Evolutionary conservation across 2,113 vertebrate species (phyloP), one percentile per base, ranked within the genome.

Genomic region (Takifugu bimaculatus): DNA sequence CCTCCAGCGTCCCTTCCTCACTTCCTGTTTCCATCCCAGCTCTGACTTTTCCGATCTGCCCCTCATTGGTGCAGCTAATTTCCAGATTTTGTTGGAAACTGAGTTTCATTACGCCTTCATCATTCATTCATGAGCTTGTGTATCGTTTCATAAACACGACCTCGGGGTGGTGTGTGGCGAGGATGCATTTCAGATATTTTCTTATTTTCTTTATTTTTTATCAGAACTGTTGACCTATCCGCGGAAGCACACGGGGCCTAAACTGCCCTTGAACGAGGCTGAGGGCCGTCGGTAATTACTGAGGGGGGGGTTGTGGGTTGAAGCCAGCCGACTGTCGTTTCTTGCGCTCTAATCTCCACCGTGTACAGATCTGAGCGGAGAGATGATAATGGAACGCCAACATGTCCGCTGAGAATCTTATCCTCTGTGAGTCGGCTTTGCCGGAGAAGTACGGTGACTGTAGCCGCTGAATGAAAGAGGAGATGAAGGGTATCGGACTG

Each of bases 401-500:
- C 54, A 26, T 54, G 53, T 75, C 50, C 45, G 14, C 66, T 59
- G 7, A 29, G 55, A 32, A 52, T 47, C 26, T 72, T 72, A 76
- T 80, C 77, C 74, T 50, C 54, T 68, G 63, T 64, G 77, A 75
- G 77, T 57, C 61, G 59, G 69, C 51, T 77, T 61, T 73, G 39
- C 47, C 50, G 42, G 26, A 26, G 25, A 32, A 5, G 43, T 26
- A 70, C 58, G 48, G 45, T 5, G 52, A 70, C 54, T 55, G 13
- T 35, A 72, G 57, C 20, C 1, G 42, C 32, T 60, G 52, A 57
- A 59, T 45, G 54, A 70, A 66, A 72, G 74, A 72, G 43, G 68
- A 81, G 78, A 81, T 82, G 82, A 83, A 77, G 66, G 62, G 60
- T 72, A 74, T 73, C 27, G 56, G 78, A 75, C 77, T 64, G 72